A percentile compares a stretch with the other conserved stretches of the same genome.
Conservation (phyloP, 2,888 invertebrate genomes). For the Teleogryllus oceanicus region DNA sequence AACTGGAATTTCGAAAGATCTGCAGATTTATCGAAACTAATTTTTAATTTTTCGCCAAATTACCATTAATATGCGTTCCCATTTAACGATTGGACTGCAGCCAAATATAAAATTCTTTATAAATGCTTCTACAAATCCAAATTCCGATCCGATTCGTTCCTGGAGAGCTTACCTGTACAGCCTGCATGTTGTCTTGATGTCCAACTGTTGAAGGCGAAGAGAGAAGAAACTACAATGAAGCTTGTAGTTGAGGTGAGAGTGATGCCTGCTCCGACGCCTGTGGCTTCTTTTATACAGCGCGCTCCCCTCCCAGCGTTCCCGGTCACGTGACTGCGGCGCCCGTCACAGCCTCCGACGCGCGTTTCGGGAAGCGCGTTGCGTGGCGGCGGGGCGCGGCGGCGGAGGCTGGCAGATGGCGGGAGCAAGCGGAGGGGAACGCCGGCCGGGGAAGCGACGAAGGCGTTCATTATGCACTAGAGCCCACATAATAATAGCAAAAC, state of each 20-base stretch:
- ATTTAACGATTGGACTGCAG: no score
- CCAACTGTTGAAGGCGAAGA: not conserved
- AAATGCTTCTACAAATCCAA: no score
- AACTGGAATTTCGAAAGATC: no score
- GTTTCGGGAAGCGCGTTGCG: not conserved
- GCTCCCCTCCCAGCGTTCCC: not conserved
- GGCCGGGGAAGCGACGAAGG: not conserved
- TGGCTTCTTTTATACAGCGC: not conserved
- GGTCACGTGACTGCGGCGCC: not conserved
- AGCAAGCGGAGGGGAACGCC: not conserved
- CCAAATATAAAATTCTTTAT: no score
- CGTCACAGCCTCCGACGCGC: not conserved
- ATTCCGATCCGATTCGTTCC: no score
- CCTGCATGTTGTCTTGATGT: constrained; percentile 6
- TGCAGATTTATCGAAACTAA: no score
- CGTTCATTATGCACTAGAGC: no score
- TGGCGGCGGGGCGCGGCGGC: not conserved
- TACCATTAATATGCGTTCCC: no score
- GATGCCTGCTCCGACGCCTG: not conserved
- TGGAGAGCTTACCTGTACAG: not conserved
- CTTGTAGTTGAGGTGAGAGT: constrained; percentile 18
- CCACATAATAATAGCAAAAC: no score
- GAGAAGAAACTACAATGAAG: constrained; percentile 1
- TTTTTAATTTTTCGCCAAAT: no score
- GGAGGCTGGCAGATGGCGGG: not conserved